Conservation (phyloP, 2,888 invertebrate genomes). For the Morpho deidamia region DNA sequence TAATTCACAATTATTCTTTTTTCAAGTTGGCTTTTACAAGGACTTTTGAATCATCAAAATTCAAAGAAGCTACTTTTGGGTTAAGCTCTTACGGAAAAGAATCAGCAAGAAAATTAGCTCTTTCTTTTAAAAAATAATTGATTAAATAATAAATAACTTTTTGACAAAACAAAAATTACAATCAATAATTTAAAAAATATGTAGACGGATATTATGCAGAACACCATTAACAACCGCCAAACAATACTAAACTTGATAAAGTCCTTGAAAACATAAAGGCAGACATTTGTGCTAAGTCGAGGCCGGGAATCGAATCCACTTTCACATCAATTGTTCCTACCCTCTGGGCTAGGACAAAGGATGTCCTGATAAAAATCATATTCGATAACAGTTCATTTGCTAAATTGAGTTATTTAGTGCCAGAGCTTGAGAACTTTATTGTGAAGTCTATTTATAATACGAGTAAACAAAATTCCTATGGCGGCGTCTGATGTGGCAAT, state of each 20-base stretch:
- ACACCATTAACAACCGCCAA: constrained; percentile 45
- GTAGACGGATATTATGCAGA: background rate
- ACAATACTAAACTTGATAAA: constrained; percentile 59
- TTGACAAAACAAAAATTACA: too few relatives aligned
- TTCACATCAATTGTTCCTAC: constrained; percentile 58
- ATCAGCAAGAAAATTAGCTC: too few relatives aligned
- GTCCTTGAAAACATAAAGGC: constrained; percentile 64
- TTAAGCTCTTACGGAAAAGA: too few relatives aligned
- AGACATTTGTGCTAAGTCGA: constrained; percentile 49
- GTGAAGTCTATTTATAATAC: background rate
- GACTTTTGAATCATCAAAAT: too few relatives aligned
- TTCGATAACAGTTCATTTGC: constrained; percentile 32
- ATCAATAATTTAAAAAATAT: background rate
- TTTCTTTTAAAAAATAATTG: too few relatives aligned
- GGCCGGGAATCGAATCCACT: constrained; percentile 41
- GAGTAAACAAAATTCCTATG: background rate
- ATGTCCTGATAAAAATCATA: constrained; percentile 62
- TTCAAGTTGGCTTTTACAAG: too few relatives aligned
- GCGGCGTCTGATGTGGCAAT: too few relatives aligned
- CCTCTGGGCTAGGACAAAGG: constrained; percentile 57
- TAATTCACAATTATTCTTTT: too few relatives aligned
- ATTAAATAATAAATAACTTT: too few relatives aligned
- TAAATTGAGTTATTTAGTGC: constrained; percentile 28
- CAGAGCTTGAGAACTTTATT: constrained; percentile 12
- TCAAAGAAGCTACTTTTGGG: too few relatives aligned